A percentile compares a stretch with the other conserved stretches of the same genome.
phyloP scores from a whole-genome alignment of 2,113 vertebrate genomes.

The Cyprinodon variegatus region DNA sequence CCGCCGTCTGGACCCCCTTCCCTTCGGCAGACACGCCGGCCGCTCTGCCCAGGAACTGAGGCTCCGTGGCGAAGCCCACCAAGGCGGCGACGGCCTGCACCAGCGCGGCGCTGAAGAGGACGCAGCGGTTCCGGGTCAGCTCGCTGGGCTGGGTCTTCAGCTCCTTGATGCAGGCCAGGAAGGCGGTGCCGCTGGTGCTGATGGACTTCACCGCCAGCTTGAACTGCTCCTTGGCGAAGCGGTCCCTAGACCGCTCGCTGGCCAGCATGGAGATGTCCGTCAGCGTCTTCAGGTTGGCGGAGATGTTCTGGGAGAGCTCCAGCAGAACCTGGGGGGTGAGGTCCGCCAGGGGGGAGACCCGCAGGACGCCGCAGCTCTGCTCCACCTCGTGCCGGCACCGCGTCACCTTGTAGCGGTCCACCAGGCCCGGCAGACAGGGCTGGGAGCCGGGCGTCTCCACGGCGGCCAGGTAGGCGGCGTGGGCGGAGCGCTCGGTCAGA shows the following conservation, averaged over 20 bases:
- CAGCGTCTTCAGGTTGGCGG: constrained; percentile 91
- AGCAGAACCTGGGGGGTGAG: constrained; percentile 94
- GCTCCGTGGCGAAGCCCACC: constrained; percentile 96
- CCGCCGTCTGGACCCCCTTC: constrained; percentile 95
- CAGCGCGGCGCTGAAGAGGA: constrained; percentile 93
- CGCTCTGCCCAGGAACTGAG: constrained; percentile 94
- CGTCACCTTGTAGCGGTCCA: constrained; percentile 98
- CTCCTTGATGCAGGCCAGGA: constrained; percentile 94
- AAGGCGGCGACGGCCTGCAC: constrained; percentile 92
- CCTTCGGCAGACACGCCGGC: constrained; percentile 90
- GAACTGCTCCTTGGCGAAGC: constrained; percentile 96
- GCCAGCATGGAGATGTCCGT: constrained; percentile 93
- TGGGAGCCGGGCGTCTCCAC: constrained; percentile 91
- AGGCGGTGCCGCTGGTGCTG: constrained; percentile 93
- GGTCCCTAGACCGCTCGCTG: constrained; percentile 91
- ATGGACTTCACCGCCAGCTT: constrained; percentile 95
- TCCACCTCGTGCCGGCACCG: constrained; percentile 97
- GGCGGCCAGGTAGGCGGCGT: constrained; percentile 93
- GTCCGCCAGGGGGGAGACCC: constrained; percentile 87
- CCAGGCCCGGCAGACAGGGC: constrained; percentile 88
- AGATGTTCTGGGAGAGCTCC: constrained; percentile 96
- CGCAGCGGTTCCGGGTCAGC: constrained; percentile 89
- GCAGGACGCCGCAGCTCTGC: constrained; percentile 87
- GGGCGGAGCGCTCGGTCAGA: constrained; percentile 93
- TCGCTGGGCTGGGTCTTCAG: constrained; percentile 94